Evolutionary conservation across 2,797 vertebrate genomes (phyloP).

Genomic region (Sebastes dallii): DNA sequence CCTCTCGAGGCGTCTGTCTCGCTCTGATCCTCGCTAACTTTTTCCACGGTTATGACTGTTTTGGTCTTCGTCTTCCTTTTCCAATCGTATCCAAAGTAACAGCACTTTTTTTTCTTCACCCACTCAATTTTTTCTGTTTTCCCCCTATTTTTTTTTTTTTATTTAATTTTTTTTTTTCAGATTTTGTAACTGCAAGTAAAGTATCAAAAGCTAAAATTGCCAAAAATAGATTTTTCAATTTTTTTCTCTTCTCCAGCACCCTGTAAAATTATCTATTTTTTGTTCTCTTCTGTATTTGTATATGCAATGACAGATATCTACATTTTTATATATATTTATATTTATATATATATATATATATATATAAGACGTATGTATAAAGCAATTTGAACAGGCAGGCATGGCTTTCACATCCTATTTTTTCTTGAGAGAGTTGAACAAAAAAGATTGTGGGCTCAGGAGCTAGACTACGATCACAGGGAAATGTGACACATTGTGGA

Average conservation of each 20-base stretch:
- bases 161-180: constrained; percentile 83
- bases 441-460: constrained; percentile 70
- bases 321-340: constrained; percentile 87
- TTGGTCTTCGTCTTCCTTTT: constrained; percentile 73
- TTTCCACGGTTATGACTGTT: constrained; percentile 64
- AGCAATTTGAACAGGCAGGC: constrained; percentile 99
- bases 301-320: constrained; percentile 99
- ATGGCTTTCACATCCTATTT: constrained; percentile 99
- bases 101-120: constrained; percentile 60
- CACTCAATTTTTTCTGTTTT: constrained; percentile 49
- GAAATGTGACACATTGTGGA: constrained; percentile 83
- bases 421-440: constrained; percentile 95
- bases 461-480: constrained; percentile 59
- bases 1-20: constrained; percentile 42
- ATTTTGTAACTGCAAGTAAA: constrained; percentile 95
- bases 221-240: constrained; percentile 93
- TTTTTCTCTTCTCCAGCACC: constrained; percentile 98
- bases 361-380: constrained; percentile 97
- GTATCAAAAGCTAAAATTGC: constrained; percentile 99
- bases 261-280: constrained; percentile 99
- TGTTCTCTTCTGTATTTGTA: constrained; percentile 93
- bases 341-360: constrained; percentile 75
- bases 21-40: constrained; percentile 51
- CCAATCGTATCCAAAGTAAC: constrained; percentile 78
- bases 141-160: constrained; percentile 80